A percentile compares a stretch with the other conserved stretches of the same genome.
phyloP scores from a whole-genome alignment of 2,888 invertebrate genomes.

The Tenthredo mesomela region DNA sequence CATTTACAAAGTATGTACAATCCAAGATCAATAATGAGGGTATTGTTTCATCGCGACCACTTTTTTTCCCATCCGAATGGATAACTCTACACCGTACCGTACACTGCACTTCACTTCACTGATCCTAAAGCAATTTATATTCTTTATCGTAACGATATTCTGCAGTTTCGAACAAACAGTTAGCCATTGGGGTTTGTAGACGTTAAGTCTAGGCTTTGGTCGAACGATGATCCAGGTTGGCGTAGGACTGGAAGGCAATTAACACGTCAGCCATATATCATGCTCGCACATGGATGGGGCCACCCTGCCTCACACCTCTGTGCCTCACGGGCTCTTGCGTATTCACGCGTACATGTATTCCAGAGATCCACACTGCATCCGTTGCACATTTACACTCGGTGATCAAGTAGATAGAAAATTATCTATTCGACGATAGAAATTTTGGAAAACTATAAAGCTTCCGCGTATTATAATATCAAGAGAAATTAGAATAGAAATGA shows the following conservation, averaged over 20 bases:
- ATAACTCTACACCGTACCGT: not conserved
- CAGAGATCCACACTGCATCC: not conserved
- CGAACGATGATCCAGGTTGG: conserved; percentile 47
- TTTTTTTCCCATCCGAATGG: not conserved
- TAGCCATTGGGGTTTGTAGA: conserved; percentile 36
- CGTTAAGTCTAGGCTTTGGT: conserved; percentile 33
- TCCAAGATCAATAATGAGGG: not conserved
- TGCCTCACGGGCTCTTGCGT: not conserved
- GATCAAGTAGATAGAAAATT: not conserved
- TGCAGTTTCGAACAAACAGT: conserved; percentile 22
- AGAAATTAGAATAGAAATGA: not conserved
- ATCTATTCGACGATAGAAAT: not conserved
- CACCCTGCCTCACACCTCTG: conserved; percentile 46
- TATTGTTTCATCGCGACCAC: not conserved
- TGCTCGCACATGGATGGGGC: conserved; percentile 50
- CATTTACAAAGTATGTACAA: not conserved
- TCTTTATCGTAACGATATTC: conserved; percentile 8
- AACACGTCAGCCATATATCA: conserved; percentile 53
- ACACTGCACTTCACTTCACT: too few relatives aligned
- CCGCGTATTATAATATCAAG: not conserved
- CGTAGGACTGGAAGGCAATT: conserved; percentile 52
- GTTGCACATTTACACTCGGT: not conserved
- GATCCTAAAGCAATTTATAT: not conserved
- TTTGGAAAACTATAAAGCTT: not conserved
- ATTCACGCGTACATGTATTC: not conserved